A percentile compares a stretch with the other conserved stretches of the same genome.
Conservation (phyloP, 2,797 vertebrate species). For the Buphagus erythrorhynchus region DNA sequence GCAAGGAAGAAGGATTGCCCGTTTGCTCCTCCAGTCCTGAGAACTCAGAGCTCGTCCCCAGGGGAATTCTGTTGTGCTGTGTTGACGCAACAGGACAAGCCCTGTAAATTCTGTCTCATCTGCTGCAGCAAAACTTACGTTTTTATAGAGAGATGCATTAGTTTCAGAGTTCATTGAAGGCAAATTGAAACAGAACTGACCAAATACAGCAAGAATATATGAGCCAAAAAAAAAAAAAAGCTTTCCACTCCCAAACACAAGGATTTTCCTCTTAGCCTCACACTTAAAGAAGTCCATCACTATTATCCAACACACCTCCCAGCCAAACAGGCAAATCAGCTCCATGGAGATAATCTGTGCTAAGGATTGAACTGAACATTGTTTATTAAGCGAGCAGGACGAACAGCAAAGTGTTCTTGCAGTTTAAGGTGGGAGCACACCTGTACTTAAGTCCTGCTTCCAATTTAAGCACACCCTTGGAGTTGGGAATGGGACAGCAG, state of each 20-base stretch:
- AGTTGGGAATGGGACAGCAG: neutral
- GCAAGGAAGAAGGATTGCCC: neutral
- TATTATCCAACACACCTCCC: neutral
- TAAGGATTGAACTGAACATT: neutral
- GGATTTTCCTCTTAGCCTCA: neutral
- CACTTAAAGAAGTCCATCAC: neutral
- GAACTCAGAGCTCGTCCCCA: neutral
- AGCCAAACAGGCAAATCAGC: neutral
- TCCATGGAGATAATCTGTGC: neutral
- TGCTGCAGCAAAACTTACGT: neutral
- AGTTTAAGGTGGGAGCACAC: neutral
- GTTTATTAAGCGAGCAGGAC: neutral
- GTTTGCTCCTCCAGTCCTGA: neutral
- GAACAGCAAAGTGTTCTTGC: accelerated
- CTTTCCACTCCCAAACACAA: neutral
- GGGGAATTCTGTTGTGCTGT: neutral
- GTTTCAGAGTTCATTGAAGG: neutral
- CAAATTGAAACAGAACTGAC: neutral
- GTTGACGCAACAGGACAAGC: neutral
- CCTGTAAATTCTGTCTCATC: neutral
- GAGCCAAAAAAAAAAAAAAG: neutral
- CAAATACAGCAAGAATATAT: neutral
- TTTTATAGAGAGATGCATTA: neutral
- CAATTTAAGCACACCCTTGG: neutral
- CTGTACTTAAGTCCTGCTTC: neutral